Evolutionary conservation across 2,113 vertebrate genomes (phyloP).

Genomic region (Eptesicus fuscus): DNA sequence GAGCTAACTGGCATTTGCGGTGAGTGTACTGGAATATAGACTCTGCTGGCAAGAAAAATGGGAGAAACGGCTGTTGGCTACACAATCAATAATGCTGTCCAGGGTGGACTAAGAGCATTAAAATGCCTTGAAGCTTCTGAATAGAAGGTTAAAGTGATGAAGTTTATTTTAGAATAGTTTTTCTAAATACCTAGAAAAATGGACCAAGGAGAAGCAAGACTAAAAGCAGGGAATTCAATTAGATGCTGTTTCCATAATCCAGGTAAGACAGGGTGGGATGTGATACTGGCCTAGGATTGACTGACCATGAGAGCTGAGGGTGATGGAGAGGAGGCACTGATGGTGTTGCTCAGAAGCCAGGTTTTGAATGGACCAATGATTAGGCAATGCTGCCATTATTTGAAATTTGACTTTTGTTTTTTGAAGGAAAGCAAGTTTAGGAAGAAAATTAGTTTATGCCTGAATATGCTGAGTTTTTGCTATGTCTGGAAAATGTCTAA

Average conservation of each 20-base stretch:
- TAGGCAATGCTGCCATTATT: background rate
- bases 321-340: no score
- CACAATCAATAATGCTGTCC: background rate
- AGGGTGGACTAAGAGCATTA: background rate
- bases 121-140: background rate
- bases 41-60: background rate
- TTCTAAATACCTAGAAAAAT: background rate
- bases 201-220: background rate
- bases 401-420: background rate
- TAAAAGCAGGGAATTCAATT: background rate
- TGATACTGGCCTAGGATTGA: background rate
- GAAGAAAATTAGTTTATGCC: background rate
- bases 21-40: no score
- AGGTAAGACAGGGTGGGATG: background rate
- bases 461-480: background rate
- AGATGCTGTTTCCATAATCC: background rate
- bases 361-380: background rate
- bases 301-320: background rate
- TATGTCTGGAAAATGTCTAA: background rate
- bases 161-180: background rate
- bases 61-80: background rate
- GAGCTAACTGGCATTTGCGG: background rate
- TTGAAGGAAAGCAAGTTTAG: background rate
- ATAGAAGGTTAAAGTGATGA: background rate
- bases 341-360: background rate